phyloP scores from a whole-genome alignment of 2,888 invertebrate species.

The Caenorhabditis sulstoni region DNA sequence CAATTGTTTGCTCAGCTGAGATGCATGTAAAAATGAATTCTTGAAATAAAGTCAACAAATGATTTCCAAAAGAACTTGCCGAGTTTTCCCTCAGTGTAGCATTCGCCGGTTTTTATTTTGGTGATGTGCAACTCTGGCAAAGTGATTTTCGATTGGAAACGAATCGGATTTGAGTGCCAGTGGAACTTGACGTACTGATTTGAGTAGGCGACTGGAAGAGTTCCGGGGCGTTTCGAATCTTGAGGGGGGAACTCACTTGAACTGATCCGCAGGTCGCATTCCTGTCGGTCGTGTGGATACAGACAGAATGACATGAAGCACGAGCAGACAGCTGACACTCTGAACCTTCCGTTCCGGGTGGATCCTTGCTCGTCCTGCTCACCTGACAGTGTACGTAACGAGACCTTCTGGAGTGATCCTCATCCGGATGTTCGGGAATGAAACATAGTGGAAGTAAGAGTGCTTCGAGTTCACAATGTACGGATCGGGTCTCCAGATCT shows the following conservation, averaged over 20 bases:
- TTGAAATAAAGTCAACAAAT: too few species aligned
- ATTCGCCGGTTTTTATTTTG: conserved; percentile 69
- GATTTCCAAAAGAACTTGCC: too few species aligned
- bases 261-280: conserved; percentile 75
- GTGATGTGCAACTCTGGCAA: conserved; percentile 77
- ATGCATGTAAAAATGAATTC: too few species aligned
- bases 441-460: conserved; percentile 78
- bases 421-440: conserved; percentile 80
- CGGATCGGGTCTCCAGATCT: conserved; percentile 79
- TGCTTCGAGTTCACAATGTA: conserved; percentile 79
- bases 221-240: not conserved
- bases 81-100: conserved; percentile 75
- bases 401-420: conserved; percentile 75
- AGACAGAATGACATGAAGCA: conserved; percentile 80
- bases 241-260: conserved; percentile 73
- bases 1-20: not conserved
- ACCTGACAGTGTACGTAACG: conserved; percentile 77
- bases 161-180: conserved; percentile 73
- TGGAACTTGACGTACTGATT: conserved; percentile 73
- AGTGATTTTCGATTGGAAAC: conserved; percentile 66
- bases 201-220: conserved; percentile 76
- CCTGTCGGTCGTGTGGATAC: conserved; percentile 78
- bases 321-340: conserved; percentile 76
- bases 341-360: conserved; percentile 26
- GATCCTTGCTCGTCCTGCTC: not conserved